Base-by-base conservation (phyloP, 2,888 invertebrate species). In the Julus scanicus region DNA sequence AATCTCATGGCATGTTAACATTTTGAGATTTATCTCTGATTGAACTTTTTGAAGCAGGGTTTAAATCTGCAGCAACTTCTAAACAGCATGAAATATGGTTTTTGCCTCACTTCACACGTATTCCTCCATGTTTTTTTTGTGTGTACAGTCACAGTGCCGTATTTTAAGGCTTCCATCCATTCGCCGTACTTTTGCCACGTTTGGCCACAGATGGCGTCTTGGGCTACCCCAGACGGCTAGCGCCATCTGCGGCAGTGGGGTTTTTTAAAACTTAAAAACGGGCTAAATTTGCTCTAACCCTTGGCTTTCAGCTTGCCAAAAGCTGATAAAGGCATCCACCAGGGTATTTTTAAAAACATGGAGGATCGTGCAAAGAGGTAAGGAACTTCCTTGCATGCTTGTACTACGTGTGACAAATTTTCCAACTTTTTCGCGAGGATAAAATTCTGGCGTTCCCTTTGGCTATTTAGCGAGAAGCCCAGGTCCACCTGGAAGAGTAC, bases 401-500 rank as follows among this genome's bases (percentile, higher is more conserved):
- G 49, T 49, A 13, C 8, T n/a, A 8, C 49, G 49, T 49, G 57
- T 57, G 57, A 57, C 15, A 57, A 57, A 17, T 57, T 57, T 17
- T n/a, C 15, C 57, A 57, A 17, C 13, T 49, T 13, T 49, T 8
- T 49, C 49, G 1, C 13, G 57, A 11, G 57, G 57, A 4, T 57
- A 57, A 57, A 57, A 57, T 13, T 17, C 11, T 57, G 57, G 4
- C 17, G 4, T 57, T 57, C 11, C 57, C n/a, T n/a, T n/a, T n/a
- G n/a, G n/a, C n/a, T n/a, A n/a, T n/a, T 20, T 48, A 86, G 86
- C 86, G 40, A 39, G 44, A 11, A 86, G 48, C 37, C 89, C 89
- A 20, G 88, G 88, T 83, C 83, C 84, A 6, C 88, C 89, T 13
- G 80, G 86, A 20, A 71, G 83, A 37, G 85, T 80, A 8, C 80